Evolutionary conservation across 1,140 invertebrate species (phyloP).

Genomic region (Popillia japonica): DNA sequence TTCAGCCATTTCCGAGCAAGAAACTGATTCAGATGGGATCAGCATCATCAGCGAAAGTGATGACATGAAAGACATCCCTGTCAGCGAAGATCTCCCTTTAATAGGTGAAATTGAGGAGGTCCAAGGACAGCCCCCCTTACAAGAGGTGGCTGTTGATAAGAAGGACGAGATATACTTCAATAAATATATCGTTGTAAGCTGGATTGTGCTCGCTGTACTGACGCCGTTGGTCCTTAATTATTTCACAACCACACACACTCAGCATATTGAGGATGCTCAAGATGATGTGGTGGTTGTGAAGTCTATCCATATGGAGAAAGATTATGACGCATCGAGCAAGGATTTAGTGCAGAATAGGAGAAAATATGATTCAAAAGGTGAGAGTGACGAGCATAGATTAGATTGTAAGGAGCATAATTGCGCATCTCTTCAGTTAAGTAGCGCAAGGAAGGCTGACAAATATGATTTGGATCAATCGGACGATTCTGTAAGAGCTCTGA

Average conservation of each 20-base stretch:
- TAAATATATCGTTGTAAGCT: neutral
- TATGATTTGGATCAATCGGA: too few relatives aligned
- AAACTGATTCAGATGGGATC: slow-evolving; percentile 21
- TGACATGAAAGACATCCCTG: neutral
- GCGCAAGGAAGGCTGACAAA: neutral
- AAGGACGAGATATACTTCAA: neutral
- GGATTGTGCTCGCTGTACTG: neutral
- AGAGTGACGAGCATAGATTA: neutral
- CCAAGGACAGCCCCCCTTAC: neutral
- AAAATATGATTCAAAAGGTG: neutral
- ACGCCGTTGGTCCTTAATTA: neutral
- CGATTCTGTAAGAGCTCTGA: too few relatives aligned
- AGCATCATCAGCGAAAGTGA: slow-evolving; percentile 15
- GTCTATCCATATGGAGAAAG: too few relatives aligned
- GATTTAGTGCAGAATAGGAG: neutral
- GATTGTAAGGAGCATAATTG: neutral
- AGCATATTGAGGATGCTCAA: too few relatives aligned
- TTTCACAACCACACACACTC: too few relatives aligned
- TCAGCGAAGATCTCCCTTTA: neutral
- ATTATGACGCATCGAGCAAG: neutral
- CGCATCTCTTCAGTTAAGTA: neutral
- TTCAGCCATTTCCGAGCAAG: neutral
- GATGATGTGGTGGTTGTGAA: too few relatives aligned
- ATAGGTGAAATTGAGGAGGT: neutral
- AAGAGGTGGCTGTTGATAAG: neutral